A percentile compares a stretch with the other conserved stretches of the same genome.
Evolutionary conservation across 2,888 invertebrate genomes (phyloP).

Genomic region (Rutpela maculata): DNA sequence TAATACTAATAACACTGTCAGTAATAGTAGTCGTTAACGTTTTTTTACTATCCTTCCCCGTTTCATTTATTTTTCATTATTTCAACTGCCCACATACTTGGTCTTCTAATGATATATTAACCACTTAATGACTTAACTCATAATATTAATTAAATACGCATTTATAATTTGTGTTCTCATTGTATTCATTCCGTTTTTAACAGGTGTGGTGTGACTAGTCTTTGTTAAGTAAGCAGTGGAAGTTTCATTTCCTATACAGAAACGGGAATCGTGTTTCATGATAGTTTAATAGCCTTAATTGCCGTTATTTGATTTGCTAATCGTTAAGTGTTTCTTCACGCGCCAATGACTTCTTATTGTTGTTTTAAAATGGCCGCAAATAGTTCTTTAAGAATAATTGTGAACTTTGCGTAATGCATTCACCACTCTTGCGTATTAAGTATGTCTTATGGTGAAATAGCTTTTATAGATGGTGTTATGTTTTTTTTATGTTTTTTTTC

Average conservation of each 20-base stretch:
- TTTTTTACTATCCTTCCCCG: constrained; percentile 7
- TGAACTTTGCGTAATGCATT: constrained; percentile 25
- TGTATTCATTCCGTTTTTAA: constrained; percentile 46
- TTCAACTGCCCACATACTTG: constrained; percentile 29
- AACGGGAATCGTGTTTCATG: constrained; percentile 60
- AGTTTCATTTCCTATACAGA: constrained; percentile 57
- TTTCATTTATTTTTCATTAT: constrained; percentile 32
- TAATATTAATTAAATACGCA: constrained; percentile 47
- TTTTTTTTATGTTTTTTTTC: neutral
- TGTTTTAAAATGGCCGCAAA: constrained; percentile 58
- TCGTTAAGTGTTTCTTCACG: constrained; percentile 62
- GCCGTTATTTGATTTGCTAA: constrained; percentile 65
- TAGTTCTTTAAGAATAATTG: constrained; percentile 13
- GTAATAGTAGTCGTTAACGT: constrained; percentile 20
- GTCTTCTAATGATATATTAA: constrained; percentile 43
- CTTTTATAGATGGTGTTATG: constrained; percentile 9
- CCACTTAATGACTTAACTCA: constrained; percentile 45
- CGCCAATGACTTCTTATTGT: constrained; percentile 57
- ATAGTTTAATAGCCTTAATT: constrained; percentile 62
- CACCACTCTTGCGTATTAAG: constrained; percentile 14
- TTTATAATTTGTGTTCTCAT: constrained; percentile 48
- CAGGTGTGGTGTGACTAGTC: constrained; percentile 44
- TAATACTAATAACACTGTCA: neutral
- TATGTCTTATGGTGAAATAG: constrained; percentile 18
- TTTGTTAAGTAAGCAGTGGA: constrained; percentile 47